These are phyloP conservation scores for Manduca sexta DNA, from an alignment of 1,140 invertebrate species.

Conservation along the genomic window DNA sequence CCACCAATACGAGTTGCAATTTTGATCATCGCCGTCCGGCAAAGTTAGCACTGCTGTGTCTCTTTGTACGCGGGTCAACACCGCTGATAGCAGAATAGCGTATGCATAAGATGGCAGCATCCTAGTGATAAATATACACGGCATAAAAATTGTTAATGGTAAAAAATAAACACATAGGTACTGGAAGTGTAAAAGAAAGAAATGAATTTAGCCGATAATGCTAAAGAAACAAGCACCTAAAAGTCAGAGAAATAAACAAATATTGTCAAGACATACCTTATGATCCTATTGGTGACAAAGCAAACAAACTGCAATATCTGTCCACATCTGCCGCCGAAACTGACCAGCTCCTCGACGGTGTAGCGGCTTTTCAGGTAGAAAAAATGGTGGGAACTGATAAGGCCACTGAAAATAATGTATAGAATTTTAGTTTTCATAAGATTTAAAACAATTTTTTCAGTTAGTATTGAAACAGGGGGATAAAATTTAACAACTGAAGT, in stretches of 20 bases:
- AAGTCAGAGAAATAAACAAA: no score
- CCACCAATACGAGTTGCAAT: constrained; percentile 50
- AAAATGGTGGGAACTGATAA: constrained; percentile 59
- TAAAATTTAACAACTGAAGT: background rate
- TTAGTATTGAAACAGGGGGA: no score
- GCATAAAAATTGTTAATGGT: no score
- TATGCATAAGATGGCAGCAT: constrained; percentile 50
- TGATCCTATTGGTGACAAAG: constrained; percentile 53
- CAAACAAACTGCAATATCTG: constrained; percentile 53
- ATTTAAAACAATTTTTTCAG: background rate
- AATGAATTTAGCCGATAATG: no score
- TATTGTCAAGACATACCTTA: constrained; percentile 37
- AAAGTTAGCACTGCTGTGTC: constrained; percentile 29
- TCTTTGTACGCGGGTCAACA: constrained; percentile 28
- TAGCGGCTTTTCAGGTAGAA: constrained; percentile 59
- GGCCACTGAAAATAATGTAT: constrained; percentile 39
- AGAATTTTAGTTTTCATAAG: background rate
- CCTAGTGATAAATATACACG: no score
- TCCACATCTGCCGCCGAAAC: constrained; percentile 40
- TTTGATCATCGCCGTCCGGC: constrained; percentile 35
- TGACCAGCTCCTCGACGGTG: constrained; percentile 49
- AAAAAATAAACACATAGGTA: no score
- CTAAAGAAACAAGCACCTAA: no score
- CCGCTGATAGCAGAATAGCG: constrained; percentile 35
- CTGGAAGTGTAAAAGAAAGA: no score